Base-by-base conservation (phyloP, 2,113 vertebrate genomes). In the Lophochroa leadbeateri region DNA sequence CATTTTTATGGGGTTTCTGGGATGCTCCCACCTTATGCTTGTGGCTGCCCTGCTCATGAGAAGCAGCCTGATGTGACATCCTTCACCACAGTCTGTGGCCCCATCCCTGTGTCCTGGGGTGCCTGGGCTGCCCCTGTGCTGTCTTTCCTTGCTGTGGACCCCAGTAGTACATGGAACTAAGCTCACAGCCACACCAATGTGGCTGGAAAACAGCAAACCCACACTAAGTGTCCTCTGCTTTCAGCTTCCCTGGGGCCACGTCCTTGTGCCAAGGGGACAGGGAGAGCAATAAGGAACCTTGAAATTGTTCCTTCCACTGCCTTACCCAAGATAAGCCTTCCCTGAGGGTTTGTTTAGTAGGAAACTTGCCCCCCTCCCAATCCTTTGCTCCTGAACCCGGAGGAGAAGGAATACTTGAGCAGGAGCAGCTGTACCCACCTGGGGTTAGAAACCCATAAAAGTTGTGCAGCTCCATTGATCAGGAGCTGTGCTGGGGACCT, bases 391-490 rank as follows among this genome's bases (percentile, higher is more conserved):
- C 75, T 86, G 61, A 96, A 87, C 65, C 91, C 4, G 0, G 79
- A 90, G 89, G 91, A 91, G 78, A 88, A 94, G 81, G 31, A 93
- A 96, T 88, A 74, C 64, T 60, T 87, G 74, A 88, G 75, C 53
- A 78, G 87, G 58, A 86, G 85, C 75, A 87, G 79, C 82, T 93
- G 88, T 52, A 83, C 72, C 65, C 83, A 92, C 91, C 96, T 35
- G 83, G 52, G 86, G 92, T 95, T 69, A 96, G 86, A 94, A 94
- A 97, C 47, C 41, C 88, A 94, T 97, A 95, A 97, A 95, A 85
- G 37, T 25, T 44, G 83, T 96, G 96, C 95, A 94, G 96, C 94
- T 89, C 78, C 94, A 91, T 69, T 96, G 91, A 94, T 77, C 96
- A 97, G 77, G 82, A 92, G 83, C 60, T 92, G 77, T 67, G 57